phyloP scores from a whole-genome alignment of 2,113 vertebrate genomes.

The Odontophorus gujanensis region DNA sequence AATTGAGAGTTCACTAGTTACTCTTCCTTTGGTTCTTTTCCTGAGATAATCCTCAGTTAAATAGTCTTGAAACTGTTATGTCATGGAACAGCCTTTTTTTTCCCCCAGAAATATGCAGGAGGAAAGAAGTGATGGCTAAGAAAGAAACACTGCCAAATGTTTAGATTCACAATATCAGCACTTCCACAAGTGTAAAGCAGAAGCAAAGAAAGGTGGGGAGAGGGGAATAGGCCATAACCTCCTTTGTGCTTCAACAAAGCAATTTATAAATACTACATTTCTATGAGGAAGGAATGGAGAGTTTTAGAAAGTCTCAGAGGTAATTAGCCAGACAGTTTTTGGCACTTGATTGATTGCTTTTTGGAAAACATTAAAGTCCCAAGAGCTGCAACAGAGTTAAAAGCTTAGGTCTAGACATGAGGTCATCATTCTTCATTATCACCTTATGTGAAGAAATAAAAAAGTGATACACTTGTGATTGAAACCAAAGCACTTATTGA shows the following conservation, averaged over 20 bases:
- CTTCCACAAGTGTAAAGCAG: background rate
- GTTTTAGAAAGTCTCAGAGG: slow-evolving; percentile 52
- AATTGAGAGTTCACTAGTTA: too few relatives aligned
- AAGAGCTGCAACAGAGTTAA: slow-evolving; percentile 69
- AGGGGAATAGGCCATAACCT: slow-evolving; percentile 16
- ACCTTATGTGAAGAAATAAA: slow-evolving; percentile 56
- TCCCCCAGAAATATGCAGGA: background rate
- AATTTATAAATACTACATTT: slow-evolving; percentile 59
- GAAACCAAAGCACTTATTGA: slow-evolving; percentile 61
- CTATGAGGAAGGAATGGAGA: slow-evolving; percentile 25
- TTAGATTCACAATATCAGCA: slow-evolving; percentile 17
- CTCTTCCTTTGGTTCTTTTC: background rate
- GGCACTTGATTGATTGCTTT: slow-evolving; percentile 65
- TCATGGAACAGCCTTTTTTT: background rate
- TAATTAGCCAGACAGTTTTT: slow-evolving; percentile 61
- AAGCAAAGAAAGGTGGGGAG: background rate
- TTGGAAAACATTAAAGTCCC: slow-evolving; percentile 61
- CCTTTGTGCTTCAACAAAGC: background rate
- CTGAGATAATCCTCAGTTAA: background rate
- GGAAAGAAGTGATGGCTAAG: background rate
- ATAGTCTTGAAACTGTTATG: background rate
- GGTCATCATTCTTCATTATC: slow-evolving; percentile 75
- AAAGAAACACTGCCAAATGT: background rate
- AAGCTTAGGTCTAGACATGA: slow-evolving; percentile 76
- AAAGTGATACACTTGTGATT: slow-evolving; percentile 43